phyloP scores from a whole-genome alignment of 2,797 vertebrate species.

The Sebastes nivosus region DNA sequence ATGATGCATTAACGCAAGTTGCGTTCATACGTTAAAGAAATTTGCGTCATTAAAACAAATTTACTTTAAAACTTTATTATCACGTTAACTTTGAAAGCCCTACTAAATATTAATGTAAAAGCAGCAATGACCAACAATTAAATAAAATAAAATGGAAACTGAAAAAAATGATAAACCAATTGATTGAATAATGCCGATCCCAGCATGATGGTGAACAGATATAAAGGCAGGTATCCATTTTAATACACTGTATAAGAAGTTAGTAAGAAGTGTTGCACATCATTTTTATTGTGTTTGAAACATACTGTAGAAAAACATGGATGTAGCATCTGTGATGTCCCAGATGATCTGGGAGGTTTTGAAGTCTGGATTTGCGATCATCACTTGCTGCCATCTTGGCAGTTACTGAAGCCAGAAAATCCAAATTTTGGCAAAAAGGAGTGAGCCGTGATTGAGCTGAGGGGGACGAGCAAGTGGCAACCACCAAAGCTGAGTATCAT shows the following conservation, averaged over 20 bases:
- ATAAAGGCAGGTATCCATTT: neutral
- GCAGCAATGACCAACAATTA: neutral
- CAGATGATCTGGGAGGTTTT: slow-evolving; percentile 21
- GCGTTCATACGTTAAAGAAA: too few species aligned
- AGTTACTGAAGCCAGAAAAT: slow-evolving; percentile 7
- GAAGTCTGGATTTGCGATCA: slow-evolving; percentile 31
- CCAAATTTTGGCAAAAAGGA: slow-evolving; percentile 4
- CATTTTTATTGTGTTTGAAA: slow-evolving; percentile 3
- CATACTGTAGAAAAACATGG: slow-evolving; percentile 10
- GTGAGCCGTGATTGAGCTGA: neutral
- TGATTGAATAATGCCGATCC: neutral
- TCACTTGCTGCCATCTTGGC: slow-evolving; percentile 31
- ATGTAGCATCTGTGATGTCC: slow-evolving; percentile 17
- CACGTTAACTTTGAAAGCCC: too few species aligned
- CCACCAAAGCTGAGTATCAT: neutral
- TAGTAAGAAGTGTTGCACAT: neutral
- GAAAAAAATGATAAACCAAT: neutral
- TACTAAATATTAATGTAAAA: too few species aligned
- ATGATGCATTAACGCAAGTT: too few species aligned
- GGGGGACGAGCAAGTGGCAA: neutral
- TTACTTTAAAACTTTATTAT: too few species aligned
- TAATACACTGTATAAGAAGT: neutral
- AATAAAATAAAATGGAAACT: neutral
- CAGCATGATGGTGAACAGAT: neutral
- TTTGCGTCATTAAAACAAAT: too few species aligned